Evolutionary conservation across 2,888 invertebrate genomes (phyloP).

Genomic region (Phalera bucephala): DNA sequence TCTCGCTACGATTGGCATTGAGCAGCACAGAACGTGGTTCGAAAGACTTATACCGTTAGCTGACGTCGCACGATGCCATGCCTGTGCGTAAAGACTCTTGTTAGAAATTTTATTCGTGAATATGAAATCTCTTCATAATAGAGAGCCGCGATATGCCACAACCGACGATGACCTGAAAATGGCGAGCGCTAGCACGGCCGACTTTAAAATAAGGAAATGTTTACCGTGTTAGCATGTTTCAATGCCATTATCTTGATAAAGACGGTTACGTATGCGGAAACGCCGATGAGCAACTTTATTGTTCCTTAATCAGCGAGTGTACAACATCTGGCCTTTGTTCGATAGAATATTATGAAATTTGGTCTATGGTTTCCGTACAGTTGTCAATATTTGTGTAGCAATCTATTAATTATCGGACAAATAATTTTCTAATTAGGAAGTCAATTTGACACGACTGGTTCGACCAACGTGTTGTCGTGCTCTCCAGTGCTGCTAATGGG

Average conservation of each 20-base stretch:
- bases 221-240: slow-evolving; percentile 59
- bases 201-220: slow-evolving; percentile 54
- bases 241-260: slow-evolving; percentile 73
- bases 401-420: slow-evolving; percentile 5
- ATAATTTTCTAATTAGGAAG: slow-evolving; percentile 33
- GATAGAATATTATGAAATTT: slow-evolving; percentile 28
- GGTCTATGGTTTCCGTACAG: slow-evolving; percentile 5
- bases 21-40: slow-evolving; percentile 53
- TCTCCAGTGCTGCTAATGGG: slow-evolving; percentile 59
- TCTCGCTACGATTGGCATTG: slow-evolving; percentile 34
- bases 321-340: slow-evolving; percentile 62
- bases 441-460: slow-evolving; percentile 23
- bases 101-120: slow-evolving; percentile 26
- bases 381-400: slow-evolving; percentile 1
- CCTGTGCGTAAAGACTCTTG: slow-evolving; percentile 44
- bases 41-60: slow-evolving; percentile 68
- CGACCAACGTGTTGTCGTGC: slow-evolving; percentile 31
- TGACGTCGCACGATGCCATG: slow-evolving; percentile 59
- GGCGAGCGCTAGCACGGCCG: slow-evolving; percentile 11
- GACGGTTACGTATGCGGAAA: slow-evolving; percentile 73
- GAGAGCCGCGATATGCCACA: slow-evolving; percentile 4
- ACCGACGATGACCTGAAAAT: slow-evolving; percentile 17
- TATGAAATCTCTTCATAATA: slow-evolving; percentile 10
- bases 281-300: slow-evolving; percentile 58
- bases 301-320: slow-evolving; percentile 57